These are phyloP conservation scores for Girardinichthys multiradiatus DNA, from an alignment of 2,113 vertebrate species.

Conservation along the genomic window DNA sequence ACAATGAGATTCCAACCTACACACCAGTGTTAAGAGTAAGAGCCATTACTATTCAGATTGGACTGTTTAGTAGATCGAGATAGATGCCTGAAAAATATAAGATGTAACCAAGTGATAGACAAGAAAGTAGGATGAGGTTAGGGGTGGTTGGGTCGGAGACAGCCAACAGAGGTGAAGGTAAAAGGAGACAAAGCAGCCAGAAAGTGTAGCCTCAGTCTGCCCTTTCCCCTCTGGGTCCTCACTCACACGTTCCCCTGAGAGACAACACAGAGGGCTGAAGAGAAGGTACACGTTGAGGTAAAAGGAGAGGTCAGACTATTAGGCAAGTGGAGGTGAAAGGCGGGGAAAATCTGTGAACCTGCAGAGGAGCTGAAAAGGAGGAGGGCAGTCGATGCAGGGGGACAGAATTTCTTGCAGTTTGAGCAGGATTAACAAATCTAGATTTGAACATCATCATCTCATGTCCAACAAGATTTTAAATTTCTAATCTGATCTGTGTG, in stretches of 20 bases:
- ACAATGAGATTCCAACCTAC: conserved; percentile 42
- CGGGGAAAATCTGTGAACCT: conserved; percentile 25
- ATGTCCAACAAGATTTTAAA: conserved; percentile 55
- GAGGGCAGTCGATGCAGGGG: background rate
- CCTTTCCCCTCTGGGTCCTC: conserved; percentile 40
- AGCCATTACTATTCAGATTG: conserved; percentile 46
- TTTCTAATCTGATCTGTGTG: conserved; percentile 36
- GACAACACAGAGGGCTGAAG: conserved; percentile 31
- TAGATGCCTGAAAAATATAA: conserved; percentile 13
- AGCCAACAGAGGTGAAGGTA: conserved; percentile 57
- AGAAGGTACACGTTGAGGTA: conserved; percentile 20
- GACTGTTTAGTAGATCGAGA: conserved; percentile 25
- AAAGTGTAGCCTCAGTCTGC: conserved; percentile 28
- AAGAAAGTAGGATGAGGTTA: background rate
- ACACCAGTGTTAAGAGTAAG: conserved; percentile 54
- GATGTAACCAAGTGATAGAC: conserved; percentile 21
- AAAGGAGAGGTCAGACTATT: conserved; percentile 61
- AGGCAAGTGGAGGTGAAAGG: conserved; percentile 51
- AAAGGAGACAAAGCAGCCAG: conserved; percentile 47
- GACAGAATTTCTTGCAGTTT: conserved; percentile 43
- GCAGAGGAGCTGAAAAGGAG: conserved; percentile 9
- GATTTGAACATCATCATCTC: conserved; percentile 40
- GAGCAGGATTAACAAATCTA: conserved; percentile 47
- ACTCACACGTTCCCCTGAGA: conserved; percentile 47
- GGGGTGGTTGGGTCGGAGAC: background rate